Evolutionary conservation across 2,888 invertebrate species (phyloP), one percentile per base, ranked within the genome.

Genomic region (Eucera pruinosa): DNA sequence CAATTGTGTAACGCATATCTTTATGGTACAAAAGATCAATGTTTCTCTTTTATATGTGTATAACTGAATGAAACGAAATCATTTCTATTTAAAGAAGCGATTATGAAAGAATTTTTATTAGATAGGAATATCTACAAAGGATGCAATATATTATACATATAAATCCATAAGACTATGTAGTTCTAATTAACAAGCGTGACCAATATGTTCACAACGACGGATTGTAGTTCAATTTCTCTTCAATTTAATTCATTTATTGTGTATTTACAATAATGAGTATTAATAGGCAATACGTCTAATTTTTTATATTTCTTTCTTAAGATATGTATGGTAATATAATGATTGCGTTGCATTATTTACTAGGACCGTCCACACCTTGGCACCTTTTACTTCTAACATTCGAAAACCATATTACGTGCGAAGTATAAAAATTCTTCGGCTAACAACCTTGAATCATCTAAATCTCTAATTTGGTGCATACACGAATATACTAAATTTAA

Each of bases 221-320:
- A 65, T 5, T 25, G 18, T 11, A 18, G 20, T 39, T 55, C 2
- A 25, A 55, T 33, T 58, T 11, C 15, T 48, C 18, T 23, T 55
- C n/a, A 65, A 65, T 15, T 48, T 48, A 39, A 70, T 13, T 6
- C n/a, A 11, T 27, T 11, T 15, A 27, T 36, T 39, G 25, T 43
- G 25, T 47, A 23, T n/a, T 23, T 41, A 70, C 30, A n/a, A 23
- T 64, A 48, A 70, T 65, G 65, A 70, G 65, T 41, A 70, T 66
- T 48, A 13, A 57, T 65, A 66, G 55, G 30, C 41, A 70, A 13
- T 57, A 47, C 9, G 20, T 9, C 65, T 55, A 55, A 70, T 15
- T 15, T 11, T 11, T 15, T 25, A 15, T n/a, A 36, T 23, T 23
- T 20, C 13, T 52, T 15, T 45, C 30, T 62, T 9, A 20, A 52